Conservation (phyloP, 2,113 vertebrate species). For the Jaculus jaculus region DNA sequence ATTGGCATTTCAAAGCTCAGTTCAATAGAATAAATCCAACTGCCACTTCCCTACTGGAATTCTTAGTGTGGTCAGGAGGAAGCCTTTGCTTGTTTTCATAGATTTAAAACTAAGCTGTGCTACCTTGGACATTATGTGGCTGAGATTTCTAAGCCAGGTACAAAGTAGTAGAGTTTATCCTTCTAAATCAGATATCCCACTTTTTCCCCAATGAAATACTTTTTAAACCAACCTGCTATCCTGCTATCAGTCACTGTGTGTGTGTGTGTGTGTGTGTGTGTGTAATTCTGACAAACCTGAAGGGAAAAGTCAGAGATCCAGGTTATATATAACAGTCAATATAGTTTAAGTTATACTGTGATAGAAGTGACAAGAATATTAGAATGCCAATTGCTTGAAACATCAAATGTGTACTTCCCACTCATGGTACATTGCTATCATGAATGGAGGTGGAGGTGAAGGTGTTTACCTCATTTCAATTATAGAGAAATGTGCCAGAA, state of each 20-base stretch:
- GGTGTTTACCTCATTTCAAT: not conserved
- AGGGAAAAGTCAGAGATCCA: not conserved
- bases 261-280: not conserved
- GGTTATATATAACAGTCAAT: not conserved
- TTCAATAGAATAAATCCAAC: slow-evolving; percentile 16
- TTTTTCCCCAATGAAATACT: not conserved
- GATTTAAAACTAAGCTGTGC: not conserved
- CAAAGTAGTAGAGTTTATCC: not conserved
- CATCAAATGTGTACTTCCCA: not conserved
- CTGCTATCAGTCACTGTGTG: not conserved
- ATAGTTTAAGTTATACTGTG: not conserved
- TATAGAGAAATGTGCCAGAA: not conserved
- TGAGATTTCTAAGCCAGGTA: not conserved
- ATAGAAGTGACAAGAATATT: not conserved
- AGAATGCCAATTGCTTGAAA: slow-evolving; percentile 1
- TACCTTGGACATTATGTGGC: not conserved
- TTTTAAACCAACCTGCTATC: no score
- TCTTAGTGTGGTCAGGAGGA: not conserved
- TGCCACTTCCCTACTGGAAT: slow-evolving; percentile 28
- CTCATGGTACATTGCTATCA: not conserved
- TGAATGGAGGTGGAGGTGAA: not conserved
- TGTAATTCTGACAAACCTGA: not conserved
- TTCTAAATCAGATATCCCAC: not conserved
- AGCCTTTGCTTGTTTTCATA: slow-evolving; percentile 17
- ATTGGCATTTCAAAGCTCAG: not conserved